phyloP scores from a whole-genome alignment of 1,140 invertebrate genomes.

The Drosophila navojoa region DNA sequence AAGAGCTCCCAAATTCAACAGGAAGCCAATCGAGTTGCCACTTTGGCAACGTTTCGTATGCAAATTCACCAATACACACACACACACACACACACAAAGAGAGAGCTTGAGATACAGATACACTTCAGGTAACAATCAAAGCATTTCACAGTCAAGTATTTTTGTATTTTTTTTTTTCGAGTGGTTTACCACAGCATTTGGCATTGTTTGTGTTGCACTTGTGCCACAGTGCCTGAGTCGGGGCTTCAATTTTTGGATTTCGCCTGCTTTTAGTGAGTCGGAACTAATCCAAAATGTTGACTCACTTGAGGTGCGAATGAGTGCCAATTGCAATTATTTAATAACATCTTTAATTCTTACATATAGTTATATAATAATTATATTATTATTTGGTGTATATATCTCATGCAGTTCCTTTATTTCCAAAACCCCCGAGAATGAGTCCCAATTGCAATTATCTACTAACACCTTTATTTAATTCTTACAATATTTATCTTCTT shows the following conservation, averaged over 20 bases:
- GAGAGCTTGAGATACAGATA: constrained; percentile 55
- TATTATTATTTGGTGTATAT: no score
- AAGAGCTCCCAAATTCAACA: constrained; percentile 42
- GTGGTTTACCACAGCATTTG: constrained; percentile 71
- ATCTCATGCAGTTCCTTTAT: no score
- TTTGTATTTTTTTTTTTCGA: constrained; percentile 33
- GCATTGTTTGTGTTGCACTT: constrained; percentile 66
- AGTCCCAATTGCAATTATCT: no score
- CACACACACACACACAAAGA: constrained; percentile 3
- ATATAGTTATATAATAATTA: no score
- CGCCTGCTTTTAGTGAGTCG: neutral
- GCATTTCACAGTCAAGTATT: constrained; percentile 52
- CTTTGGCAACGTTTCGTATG: constrained; percentile 63
- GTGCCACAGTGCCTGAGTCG: neutral
- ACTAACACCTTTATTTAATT: no score
- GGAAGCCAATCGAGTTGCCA: constrained; percentile 58
- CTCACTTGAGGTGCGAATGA: no score
- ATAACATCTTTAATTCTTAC: no score
- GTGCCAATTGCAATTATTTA: no score
- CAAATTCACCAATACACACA: constrained; percentile 46
- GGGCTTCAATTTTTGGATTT: neutral
- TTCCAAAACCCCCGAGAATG: no score
- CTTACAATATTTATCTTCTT: no score
- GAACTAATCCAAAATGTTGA: no score
- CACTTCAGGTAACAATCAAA: constrained; percentile 67